phyloP scores from a whole-genome alignment of 1,140 invertebrate genomes.

The Sminthurinus signatus region DNA sequence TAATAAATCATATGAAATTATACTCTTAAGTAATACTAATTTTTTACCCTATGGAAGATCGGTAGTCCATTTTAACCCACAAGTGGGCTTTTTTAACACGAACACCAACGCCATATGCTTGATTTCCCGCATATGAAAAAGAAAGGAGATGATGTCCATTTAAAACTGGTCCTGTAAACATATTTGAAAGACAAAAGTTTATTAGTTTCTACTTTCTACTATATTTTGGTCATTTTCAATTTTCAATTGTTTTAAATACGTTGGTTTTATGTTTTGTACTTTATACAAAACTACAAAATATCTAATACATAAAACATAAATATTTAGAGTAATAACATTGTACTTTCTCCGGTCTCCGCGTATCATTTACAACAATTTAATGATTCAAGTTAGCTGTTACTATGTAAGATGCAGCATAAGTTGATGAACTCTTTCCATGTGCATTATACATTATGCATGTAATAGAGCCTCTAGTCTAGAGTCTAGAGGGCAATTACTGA shows the following conservation, averaged over 20 bases:
- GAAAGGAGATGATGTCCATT: conserved; percentile 78
- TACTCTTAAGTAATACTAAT: too few species aligned
- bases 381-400: too few species aligned
- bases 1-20: too few species aligned
- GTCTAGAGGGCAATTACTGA: too few species aligned
- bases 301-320: neutral
- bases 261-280: neutral
- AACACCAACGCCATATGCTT: conserved; percentile 48
- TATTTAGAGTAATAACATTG: neutral
- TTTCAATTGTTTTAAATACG: neutral
- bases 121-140: conserved; percentile 61
- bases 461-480: too few species aligned
- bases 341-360: neutral
- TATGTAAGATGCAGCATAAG: too few species aligned
- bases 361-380: neutral
- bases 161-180: conserved; percentile 60
- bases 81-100: conserved; percentile 65
- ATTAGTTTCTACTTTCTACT: neutral
- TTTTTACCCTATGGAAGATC: conserved; percentile 45
- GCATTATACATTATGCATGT: too few species aligned
- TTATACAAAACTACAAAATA: neutral
- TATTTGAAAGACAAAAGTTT: neutral
- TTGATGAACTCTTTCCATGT: too few species aligned
- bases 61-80: conserved; percentile 64
- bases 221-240: neutral